Conservation (phyloP, 2,113 vertebrate genomes). For the Salvelinus fontinalis region DNA sequence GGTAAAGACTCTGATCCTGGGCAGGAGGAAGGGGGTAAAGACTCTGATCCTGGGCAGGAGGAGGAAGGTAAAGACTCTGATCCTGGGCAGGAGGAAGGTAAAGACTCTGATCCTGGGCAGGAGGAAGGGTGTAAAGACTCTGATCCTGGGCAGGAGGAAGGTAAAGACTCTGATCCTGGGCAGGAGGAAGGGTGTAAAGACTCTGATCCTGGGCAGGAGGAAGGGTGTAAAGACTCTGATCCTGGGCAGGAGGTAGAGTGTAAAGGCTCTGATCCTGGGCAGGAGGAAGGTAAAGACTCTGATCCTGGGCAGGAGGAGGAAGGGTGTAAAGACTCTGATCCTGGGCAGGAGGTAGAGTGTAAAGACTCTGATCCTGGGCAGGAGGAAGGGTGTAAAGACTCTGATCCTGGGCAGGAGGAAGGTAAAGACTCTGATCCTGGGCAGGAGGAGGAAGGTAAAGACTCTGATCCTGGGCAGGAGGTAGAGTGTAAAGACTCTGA, state of each 20-base stretch:
- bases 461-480: conserved; percentile 24
- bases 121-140: no score
- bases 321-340: conserved; percentile 1
- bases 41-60: no score
- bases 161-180: no score
- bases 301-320: conserved; percentile 40
- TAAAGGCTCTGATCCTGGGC: no score
- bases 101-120: no score
- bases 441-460: no score
- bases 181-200: neutral
- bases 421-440: conserved; percentile 21
- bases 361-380: conserved; percentile 33
- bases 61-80: no score
- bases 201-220: conserved; percentile 40
- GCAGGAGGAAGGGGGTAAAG: no score
- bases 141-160: no score
- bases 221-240: conserved; percentile 82
- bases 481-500: conserved; percentile 1
- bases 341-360: conserved; percentile 69
- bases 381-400: conserved; percentile 14
- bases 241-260: conserved; percentile 70
- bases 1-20: no score
- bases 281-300: neutral
- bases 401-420: conserved; percentile 1
- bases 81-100: no score